A percentile compares a stretch with the other conserved stretches of the same genome.
phyloP scores from a whole-genome alignment of 2,113 vertebrate species.

The Gymnobelideus leadbeateri region DNA sequence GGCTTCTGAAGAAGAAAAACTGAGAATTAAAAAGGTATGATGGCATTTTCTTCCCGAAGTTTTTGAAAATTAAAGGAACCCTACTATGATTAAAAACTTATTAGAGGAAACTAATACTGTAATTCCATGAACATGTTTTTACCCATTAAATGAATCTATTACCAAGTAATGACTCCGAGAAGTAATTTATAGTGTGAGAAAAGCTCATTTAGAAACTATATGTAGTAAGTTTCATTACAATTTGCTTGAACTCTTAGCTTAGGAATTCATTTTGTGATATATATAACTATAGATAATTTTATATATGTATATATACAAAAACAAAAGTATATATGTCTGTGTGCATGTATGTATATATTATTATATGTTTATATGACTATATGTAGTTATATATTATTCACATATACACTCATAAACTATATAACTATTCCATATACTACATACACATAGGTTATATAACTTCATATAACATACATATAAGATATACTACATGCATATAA shows the following conservation, averaged over 20 bases:
- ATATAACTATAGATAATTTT: not conserved
- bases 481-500: no score
- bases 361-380: not conserved
- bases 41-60: not conserved
- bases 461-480: no score
- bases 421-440: no score
- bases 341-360: not conserved
- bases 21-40: constrained; percentile 85
- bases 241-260: not conserved
- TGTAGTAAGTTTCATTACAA: not conserved
- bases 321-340: not conserved
- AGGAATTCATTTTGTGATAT: constrained; percentile 15
- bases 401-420: no score
- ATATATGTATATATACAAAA: not conserved
- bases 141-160: not conserved
- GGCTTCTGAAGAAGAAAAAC: constrained; percentile 86
- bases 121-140: not conserved
- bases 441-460: not conserved
- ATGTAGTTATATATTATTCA: not conserved
- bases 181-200: not conserved
- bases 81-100: constrained; percentile 15
- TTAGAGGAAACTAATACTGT: not conserved
- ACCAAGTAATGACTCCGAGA: not conserved
- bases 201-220: constrained; percentile 5
- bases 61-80: constrained; percentile 17